A percentile compares a stretch with the other conserved stretches of the same genome.
These are phyloP conservation scores for Macrophya alboannulata DNA, from an alignment of 2,888 invertebrate species.

Conservation along the genomic window DNA sequence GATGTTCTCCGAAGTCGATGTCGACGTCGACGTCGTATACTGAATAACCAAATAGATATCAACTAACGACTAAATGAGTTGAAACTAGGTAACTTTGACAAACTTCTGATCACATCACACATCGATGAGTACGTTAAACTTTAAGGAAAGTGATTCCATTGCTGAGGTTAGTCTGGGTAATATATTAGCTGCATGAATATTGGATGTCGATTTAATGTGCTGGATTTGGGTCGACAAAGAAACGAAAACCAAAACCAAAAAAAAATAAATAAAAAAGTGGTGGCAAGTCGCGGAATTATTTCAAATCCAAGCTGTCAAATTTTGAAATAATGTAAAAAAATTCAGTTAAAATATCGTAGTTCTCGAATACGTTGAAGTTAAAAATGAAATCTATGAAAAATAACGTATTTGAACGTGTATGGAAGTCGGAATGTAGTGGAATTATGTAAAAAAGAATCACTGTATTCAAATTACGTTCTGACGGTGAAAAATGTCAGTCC, in stretches of 20 bases:
- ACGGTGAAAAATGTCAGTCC: constrained; percentile 16
- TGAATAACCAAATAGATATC: constrained; percentile 50
- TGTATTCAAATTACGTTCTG: constrained; percentile 32
- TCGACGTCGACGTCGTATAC: constrained; percentile 13
- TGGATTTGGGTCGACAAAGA: background rate
- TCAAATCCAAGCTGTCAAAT: constrained; percentile 10
- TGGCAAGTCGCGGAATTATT: background rate
- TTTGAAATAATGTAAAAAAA: background rate
- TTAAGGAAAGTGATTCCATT: background rate
- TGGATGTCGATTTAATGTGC: background rate
- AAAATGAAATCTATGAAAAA: constrained; percentile 25
- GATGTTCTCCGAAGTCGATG: constrained; percentile 17
- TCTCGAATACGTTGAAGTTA: background rate
- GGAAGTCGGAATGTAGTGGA: background rate
- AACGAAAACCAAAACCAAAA: background rate
- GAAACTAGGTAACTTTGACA: constrained; percentile 25
- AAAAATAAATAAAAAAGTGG: background rate
- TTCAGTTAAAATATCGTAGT: background rate
- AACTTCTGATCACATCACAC: constrained; percentile 22
- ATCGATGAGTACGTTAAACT: constrained; percentile 14
- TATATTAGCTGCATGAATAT: background rate
- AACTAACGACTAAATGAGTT: constrained; percentile 51
- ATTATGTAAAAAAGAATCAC: constrained; percentile 8
- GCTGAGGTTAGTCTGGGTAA: background rate
- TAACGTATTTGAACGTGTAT: constrained; percentile 1